Evolutionary conservation across 2,797 vertebrate genomes (phyloP), one percentile per base, ranked within the genome.

Genomic region (Falco rusticolus): DNA sequence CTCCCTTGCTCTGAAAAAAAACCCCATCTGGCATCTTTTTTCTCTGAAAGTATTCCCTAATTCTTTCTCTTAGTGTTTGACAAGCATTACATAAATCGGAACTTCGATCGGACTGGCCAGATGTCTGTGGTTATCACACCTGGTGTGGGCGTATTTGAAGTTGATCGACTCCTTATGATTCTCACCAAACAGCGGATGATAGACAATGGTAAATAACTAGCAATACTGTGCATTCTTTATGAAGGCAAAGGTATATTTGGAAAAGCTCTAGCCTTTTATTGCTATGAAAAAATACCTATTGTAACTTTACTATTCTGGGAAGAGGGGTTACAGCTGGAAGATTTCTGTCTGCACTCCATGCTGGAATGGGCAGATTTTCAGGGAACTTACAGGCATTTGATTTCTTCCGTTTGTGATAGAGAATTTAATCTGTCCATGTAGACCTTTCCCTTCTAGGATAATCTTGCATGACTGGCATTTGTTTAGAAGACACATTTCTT

Each of bases 41-140:
- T 57, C 13, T 60, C 54, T 33, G 25, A 2, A 51, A 80, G 10
- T 20, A 0, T 76, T 80, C 18, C 31, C 37, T 43, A 4, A 3
- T 77, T 91, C 31, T 94, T 50, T 92, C 64, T 95, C 60, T 20
- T 94, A 99, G 99, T 99, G 84, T 99, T 99, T 76, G 99, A 99
- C 97, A 99, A 99, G 94, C 99, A 99, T 94, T 99, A 99, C 96
- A 99, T 99, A 98, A 99, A 99, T 98, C 98, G 99, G 6, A 99
- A 99, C 97, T 99, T 99, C 13, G 99, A 99, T 96, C 99, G 99
- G 43, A 99, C 99, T 0, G 99, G 99, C 8, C 99, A 99, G 98
- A 99, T 99, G 99, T 99, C 99, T 0, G 99, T 99, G 95, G 99
- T 99, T 71, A 99, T 99, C 98, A 99, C 99, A 0, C 99, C 99